Percentiles rank a stretch among this genome's conserved stretches.
Conservation (phyloP, 2,888 invertebrate genomes). For the Phengaris alcon region DNA sequence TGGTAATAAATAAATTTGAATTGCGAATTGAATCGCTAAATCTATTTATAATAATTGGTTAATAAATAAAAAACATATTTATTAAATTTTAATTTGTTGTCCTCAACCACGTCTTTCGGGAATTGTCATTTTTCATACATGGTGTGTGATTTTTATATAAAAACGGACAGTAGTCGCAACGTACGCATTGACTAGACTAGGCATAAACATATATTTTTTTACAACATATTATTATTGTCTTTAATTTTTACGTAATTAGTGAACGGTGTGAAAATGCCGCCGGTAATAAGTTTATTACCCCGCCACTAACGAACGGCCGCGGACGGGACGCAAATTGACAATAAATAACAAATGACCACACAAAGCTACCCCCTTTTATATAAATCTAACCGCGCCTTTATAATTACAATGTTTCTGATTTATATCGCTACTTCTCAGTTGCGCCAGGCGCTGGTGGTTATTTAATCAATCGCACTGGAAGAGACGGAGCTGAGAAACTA, state of each 20-base stretch:
- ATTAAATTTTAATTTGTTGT: too few relatives aligned
- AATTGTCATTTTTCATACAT: too few relatives aligned
- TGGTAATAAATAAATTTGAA: too few relatives aligned
- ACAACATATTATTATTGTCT: too few relatives aligned
- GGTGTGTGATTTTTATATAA: too few relatives aligned
- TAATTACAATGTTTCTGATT: conserved; percentile 40
- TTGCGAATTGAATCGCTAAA: too few relatives aligned
- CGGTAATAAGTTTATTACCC: conserved; percentile 63
- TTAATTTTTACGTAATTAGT: conserved; percentile 32
- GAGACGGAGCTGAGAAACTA: neutral
- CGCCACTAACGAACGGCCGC: conserved; percentile 58
- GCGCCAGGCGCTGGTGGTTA: conserved; percentile 10
- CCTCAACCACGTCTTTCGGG: too few relatives aligned
- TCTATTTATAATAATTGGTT: too few relatives aligned
- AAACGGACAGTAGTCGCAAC: too few relatives aligned
- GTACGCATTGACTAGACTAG: neutral
- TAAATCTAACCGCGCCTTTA: conserved; percentile 42
- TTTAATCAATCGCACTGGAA: neutral
- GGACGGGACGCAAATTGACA: conserved; percentile 59
- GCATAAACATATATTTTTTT: too few relatives aligned
- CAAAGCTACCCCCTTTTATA: conserved; percentile 51
- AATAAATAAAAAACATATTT: too few relatives aligned
- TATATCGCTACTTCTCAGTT: conserved; percentile 34
- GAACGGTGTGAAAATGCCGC: conserved; percentile 45
- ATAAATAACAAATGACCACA: conserved; percentile 62